Evolutionary conservation across 1,140 invertebrate genomes (phyloP).

Genomic region (Periplaneta americana): DNA sequence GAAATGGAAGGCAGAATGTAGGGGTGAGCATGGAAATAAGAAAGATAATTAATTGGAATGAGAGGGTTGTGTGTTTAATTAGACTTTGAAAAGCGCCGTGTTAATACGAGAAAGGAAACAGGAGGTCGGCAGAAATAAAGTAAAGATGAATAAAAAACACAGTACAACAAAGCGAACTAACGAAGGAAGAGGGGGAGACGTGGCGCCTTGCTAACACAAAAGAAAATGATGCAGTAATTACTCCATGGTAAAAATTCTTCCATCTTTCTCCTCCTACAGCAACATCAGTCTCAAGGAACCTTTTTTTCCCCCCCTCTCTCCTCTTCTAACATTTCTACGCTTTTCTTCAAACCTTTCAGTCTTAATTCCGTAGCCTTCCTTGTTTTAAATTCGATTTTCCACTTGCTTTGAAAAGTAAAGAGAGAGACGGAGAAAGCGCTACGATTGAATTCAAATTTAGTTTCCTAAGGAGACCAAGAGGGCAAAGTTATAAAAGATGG

Average conservation of each 20-base stretch:
- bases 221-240: constrained; percentile 4
- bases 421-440: not conserved
- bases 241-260: not conserved
- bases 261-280: not conserved
- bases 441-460: not conserved
- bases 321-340: not conserved
- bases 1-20: not conserved
- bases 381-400: constrained; percentile 8
- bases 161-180: not conserved
- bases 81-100: not conserved
- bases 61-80: not conserved
- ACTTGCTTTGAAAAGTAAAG: constrained; percentile 6
- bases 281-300: not conserved
- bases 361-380: not conserved
- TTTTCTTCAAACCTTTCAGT: not conserved
- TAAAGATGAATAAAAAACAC: not conserved
- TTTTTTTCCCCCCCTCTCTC: no score
- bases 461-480: not conserved
- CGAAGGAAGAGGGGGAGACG: not conserved
- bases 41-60: constrained; percentile 3
- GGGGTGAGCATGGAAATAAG: not conserved
- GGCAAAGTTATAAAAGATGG: not conserved
- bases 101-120: not conserved
- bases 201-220: not conserved
- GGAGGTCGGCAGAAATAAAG: not conserved